phyloP scores from a whole-genome alignment of 2,797 vertebrate genomes.

The Helicolenus hilgendorfi region DNA sequence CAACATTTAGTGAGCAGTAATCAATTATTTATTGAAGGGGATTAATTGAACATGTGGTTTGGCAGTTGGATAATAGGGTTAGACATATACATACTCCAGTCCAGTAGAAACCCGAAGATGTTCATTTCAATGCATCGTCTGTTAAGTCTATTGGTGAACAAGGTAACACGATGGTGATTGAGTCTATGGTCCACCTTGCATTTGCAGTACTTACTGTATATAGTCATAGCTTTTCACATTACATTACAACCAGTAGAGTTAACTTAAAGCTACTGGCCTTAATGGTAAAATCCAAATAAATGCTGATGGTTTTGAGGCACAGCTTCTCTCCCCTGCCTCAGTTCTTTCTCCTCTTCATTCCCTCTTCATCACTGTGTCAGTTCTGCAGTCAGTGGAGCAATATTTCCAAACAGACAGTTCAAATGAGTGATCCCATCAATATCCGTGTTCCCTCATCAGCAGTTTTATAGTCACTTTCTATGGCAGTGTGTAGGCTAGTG shows the following conservation, averaged over 20 bases:
- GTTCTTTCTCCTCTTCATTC: background rate
- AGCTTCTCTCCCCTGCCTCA: background rate
- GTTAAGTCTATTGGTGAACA: no score
- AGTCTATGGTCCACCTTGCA: background rate
- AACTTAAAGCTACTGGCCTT: background rate
- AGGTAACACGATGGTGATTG: background rate
- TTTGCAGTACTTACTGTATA: background rate
- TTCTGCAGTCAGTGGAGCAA: slow-evolving; percentile 14
- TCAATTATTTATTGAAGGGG: background rate
- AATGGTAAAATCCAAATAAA: background rate
- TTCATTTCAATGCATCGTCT: no score
- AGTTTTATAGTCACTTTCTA: slow-evolving; percentile 28
- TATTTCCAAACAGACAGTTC: slow-evolving; percentile 52
- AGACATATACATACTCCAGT: background rate
- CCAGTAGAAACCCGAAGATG: background rate
- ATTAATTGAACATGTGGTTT: background rate
- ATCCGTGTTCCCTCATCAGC: slow-evolving; percentile 49
- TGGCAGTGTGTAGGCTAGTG: slow-evolving; percentile 9
- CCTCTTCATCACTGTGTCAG: background rate
- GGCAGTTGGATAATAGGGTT: background rate
- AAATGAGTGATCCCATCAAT: slow-evolving; percentile 65
- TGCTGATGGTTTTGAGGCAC: background rate
- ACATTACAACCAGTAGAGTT: background rate
- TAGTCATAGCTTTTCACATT: background rate
- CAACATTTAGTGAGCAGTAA: background rate